Conservation (phyloP, 1,140 invertebrate species). For the Lepidostoma basale region DNA sequence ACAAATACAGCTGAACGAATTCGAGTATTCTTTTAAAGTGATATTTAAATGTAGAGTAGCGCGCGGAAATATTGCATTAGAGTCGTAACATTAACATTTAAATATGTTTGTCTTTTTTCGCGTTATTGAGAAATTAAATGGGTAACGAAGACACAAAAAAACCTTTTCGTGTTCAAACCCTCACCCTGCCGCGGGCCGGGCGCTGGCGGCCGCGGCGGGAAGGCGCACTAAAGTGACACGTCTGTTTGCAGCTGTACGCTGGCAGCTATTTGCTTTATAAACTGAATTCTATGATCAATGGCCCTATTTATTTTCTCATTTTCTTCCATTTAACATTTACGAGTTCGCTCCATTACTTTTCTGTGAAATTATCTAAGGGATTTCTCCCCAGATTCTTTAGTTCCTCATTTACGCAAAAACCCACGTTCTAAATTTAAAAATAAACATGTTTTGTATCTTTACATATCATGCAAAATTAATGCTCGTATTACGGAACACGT, state of each 20-base stretch:
- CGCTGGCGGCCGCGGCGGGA: neutral
- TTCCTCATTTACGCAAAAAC: neutral
- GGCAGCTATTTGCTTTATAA: slow-evolving; percentile 28
- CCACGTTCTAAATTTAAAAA: no score
- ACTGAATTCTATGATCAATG: slow-evolving; percentile 27
- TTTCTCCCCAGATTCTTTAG: neutral
- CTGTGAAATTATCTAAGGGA: slow-evolving; percentile 8
- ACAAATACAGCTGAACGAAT: no score
- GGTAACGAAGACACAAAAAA: slow-evolving; percentile 2
- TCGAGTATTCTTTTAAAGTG: no score
- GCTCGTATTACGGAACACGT: no score
- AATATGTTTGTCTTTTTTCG: neutral
- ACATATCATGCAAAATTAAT: no score
- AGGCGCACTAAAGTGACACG: slow-evolving; percentile 5
- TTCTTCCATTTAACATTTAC: slow-evolving; percentile 19
- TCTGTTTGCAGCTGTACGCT: slow-evolving; percentile 19
- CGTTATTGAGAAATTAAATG: slow-evolving; percentile 13
- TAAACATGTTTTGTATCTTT: no score
- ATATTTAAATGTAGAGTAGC: no score
- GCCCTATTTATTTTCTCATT: slow-evolving; percentile 27
- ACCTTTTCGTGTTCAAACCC: neutral
- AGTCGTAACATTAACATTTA: no score
- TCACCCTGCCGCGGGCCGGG: neutral
- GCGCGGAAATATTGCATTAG: no score
- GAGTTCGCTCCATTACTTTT: slow-evolving; percentile 5